A percentile compares a stretch with the other conserved stretches of the same genome.
Conservation (phyloP, 2,797 vertebrate species). For the Eulemur mongoz region DNA sequence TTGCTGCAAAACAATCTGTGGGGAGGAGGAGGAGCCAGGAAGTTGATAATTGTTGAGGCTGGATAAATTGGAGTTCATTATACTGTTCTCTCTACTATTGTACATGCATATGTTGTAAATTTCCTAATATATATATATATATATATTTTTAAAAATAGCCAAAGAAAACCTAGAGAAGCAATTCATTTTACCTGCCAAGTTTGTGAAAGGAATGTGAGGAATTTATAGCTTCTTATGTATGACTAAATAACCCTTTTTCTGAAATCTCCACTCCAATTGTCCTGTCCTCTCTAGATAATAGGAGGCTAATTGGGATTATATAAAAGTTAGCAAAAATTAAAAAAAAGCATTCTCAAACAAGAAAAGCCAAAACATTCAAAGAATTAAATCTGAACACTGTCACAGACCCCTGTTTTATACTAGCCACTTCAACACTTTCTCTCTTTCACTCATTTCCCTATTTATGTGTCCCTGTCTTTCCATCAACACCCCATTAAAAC, state of each 20-base stretch:
- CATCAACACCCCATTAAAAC: background rate
- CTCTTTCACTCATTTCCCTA: background rate
- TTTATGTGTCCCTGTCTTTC: background rate
- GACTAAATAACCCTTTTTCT: background rate
- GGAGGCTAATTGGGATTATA: background rate
- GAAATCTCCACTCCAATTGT: background rate
- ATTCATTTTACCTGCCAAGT: background rate
- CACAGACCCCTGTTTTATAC: background rate
- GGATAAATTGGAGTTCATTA: background rate
- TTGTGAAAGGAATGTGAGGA: background rate
- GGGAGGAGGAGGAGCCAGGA: background rate
- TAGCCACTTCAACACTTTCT: background rate
- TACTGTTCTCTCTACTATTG: background rate
- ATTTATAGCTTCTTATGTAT: background rate
- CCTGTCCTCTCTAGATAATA: background rate
- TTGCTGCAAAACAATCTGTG: conserved; percentile 4
- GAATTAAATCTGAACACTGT: background rate
- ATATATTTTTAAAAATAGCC: background rate
- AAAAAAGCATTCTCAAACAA: background rate
- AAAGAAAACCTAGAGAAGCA: background rate
- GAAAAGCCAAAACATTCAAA: background rate
- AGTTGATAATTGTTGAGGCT: background rate
- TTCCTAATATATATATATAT: background rate
- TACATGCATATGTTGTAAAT: background rate
- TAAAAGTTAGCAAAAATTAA: background rate